Conservation (phyloP, 2,888 invertebrate species). For the Ephialtes manifestator region DNA sequence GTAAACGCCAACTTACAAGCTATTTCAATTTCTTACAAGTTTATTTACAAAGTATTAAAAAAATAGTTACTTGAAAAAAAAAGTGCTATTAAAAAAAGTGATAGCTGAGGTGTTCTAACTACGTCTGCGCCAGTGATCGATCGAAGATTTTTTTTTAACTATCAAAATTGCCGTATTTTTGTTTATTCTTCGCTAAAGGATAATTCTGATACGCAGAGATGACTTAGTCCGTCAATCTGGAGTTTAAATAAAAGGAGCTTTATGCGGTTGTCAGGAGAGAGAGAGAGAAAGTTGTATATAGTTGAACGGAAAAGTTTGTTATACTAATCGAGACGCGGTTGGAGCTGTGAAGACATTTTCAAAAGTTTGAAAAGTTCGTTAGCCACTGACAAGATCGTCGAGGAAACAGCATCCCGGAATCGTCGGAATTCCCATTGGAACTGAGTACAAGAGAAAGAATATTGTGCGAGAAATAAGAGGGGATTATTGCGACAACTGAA, state of each 20-base stretch:
- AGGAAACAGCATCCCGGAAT: not conserved
- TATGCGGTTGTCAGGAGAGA: constrained; percentile 5
- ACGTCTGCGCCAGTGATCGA: constrained; percentile 34
- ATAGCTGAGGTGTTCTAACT: constrained; percentile 18
- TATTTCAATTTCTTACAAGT: not conserved
- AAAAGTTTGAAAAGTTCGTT: constrained; percentile 3
- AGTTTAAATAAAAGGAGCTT: constrained; percentile 21
- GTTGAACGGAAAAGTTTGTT: constrained; percentile 21
- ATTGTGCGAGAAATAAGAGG: constrained; percentile 18
- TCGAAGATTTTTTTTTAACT: constrained; percentile 9
- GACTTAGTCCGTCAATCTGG: constrained; percentile 38
- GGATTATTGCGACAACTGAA: constrained; percentile 33
- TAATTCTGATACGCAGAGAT: constrained; percentile 32
- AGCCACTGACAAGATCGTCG: not conserved
- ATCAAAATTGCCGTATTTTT: not conserved
- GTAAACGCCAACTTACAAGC: constrained; percentile 1
- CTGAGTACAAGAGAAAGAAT: constrained; percentile 7
- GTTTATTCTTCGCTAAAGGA: not conserved
- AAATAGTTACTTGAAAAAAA: not conserved
- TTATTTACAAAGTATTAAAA: constrained; percentile 1
- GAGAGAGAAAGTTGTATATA: not conserved
- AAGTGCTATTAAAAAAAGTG: constrained; percentile 26
- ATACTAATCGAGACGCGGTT: not conserved
- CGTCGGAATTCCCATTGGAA: constrained; percentile 5
- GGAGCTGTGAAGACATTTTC: constrained; percentile 9